phyloP scores from a whole-genome alignment of 2,888 invertebrate species.

The Epistrophella euchroma region DNA sequence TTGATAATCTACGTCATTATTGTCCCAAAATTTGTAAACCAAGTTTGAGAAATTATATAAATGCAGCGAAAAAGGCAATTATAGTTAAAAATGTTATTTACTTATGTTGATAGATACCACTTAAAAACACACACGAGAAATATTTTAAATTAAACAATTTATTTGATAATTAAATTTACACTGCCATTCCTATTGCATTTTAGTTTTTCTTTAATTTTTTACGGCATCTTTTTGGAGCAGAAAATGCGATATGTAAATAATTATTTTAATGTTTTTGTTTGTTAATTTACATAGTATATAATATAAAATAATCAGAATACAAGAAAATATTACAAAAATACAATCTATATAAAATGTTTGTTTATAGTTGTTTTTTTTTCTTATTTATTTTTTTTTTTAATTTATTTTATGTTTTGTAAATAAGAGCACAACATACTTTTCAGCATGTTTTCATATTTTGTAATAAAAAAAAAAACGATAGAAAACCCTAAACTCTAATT shows the following conservation, averaged over 20 bases:
- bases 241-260: slow-evolving; percentile 74
- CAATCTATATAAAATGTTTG: slow-evolving; percentile 56
- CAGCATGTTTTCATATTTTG: slow-evolving; percentile 51
- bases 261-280: slow-evolving; percentile 59
- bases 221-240: slow-evolving; percentile 56
- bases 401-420: slow-evolving; percentile 57
- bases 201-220: slow-evolving; percentile 17
- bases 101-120: not conserved
- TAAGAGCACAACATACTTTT: slow-evolving; percentile 61
- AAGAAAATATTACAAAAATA: slow-evolving; percentile 74
- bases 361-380: slow-evolving; percentile 23
- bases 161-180: slow-evolving; percentile 73
- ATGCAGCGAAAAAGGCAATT: no score
- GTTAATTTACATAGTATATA: slow-evolving; percentile 45
- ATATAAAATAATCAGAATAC: slow-evolving; percentile 64
- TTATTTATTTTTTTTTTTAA: slow-evolving; percentile 22
- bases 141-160: slow-evolving; percentile 72
- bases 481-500: slow-evolving; percentile 55
- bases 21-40: no score
- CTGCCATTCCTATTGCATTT: slow-evolving; percentile 71
- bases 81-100: no score
- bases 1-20: no score
- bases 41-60: no score
- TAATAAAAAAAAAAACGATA: slow-evolving; percentile 20
- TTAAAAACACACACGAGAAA: not conserved